Percentiles rank a stretch among this genome's conserved stretches.
phyloP scores from a whole-genome alignment of 2,888 invertebrate genomes.

The Odontocolon sp. region DNA sequence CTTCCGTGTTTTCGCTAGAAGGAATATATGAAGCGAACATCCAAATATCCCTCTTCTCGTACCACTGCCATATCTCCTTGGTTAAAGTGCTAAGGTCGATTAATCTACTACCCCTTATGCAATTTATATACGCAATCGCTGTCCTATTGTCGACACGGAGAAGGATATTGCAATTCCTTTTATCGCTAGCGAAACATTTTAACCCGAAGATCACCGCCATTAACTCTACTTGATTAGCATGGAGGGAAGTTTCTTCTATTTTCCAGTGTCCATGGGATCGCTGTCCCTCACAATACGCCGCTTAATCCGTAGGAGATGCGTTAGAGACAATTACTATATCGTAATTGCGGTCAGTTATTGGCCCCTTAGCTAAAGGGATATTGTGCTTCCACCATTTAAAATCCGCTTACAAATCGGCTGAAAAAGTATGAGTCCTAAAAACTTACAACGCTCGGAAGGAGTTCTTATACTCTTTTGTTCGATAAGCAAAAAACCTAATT shows the following conservation, averaged over 20 bases:
- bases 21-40: conserved; percentile 41
- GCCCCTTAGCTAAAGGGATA: neutral
- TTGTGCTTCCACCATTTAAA: conserved; percentile 22
- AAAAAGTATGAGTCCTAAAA: neutral
- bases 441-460: conserved; percentile 28
- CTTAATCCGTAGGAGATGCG: conserved; percentile 7
- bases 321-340: neutral
- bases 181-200: neutral
- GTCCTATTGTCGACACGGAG: neutral
- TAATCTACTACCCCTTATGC: neutral
- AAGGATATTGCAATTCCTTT: neutral
- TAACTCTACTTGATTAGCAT: conserved; percentile 9
- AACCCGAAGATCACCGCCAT: neutral
- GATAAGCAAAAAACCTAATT: neutral
- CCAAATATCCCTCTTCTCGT: conserved; percentile 15
- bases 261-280: conserved; percentile 2
- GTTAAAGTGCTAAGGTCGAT: neutral
- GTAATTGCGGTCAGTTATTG: neutral
- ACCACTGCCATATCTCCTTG: conserved; percentile 12
- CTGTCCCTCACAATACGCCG: neutral
- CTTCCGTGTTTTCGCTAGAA: conserved; percentile 11
- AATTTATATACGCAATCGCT: neutral
- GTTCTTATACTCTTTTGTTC: conserved; percentile 11
- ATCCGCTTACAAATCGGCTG: neutral
- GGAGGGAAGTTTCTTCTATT: neutral